Percentiles rank a stretch among this genome's conserved stretches.
phyloP scores from a whole-genome alignment of 2,797 vertebrate genomes.

The Onychomys torridus region DNA sequence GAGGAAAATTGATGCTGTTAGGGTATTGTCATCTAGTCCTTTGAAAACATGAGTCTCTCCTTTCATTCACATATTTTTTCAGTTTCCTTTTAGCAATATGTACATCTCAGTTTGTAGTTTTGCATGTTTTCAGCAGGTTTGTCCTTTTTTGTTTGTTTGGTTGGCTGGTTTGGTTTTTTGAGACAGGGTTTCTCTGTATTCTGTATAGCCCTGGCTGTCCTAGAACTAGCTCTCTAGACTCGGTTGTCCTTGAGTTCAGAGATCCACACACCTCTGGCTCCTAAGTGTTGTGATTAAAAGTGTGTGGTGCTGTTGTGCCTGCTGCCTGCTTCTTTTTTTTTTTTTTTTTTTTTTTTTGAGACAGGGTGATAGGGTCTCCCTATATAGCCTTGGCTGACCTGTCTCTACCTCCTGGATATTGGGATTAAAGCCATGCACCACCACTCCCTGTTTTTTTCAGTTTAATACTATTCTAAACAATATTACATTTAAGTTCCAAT shows the following conservation, averaged over 20 bases:
- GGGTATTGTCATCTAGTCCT: not conserved
- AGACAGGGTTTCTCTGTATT: not conserved
- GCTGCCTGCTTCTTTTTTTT: not conserved
- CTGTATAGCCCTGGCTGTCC: not conserved
- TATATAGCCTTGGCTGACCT: not conserved
- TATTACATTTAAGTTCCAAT: not conserved
- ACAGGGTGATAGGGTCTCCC: not conserved
- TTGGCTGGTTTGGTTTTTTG: not conserved
- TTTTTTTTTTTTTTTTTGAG: not conserved
- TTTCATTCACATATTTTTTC: not conserved
- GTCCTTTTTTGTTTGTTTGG: not conserved
- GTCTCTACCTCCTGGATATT: not conserved
- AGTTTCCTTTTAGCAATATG: not conserved
- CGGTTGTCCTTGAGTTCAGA: not conserved
- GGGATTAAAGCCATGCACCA: not conserved
- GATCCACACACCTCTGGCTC: not conserved
- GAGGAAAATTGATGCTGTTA: not conserved
- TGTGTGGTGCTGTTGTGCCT: not conserved
- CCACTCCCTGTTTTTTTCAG: not conserved
- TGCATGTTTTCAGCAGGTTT: not conserved
- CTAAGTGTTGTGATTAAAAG: not conserved
- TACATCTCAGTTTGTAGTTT: not conserved
- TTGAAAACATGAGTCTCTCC: not conserved
- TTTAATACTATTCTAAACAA: not conserved
- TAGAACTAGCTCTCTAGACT: not conserved